phyloP scores from a whole-genome alignment of 2,797 vertebrate species.

The Ptychobarbus kaznakovi region DNA sequence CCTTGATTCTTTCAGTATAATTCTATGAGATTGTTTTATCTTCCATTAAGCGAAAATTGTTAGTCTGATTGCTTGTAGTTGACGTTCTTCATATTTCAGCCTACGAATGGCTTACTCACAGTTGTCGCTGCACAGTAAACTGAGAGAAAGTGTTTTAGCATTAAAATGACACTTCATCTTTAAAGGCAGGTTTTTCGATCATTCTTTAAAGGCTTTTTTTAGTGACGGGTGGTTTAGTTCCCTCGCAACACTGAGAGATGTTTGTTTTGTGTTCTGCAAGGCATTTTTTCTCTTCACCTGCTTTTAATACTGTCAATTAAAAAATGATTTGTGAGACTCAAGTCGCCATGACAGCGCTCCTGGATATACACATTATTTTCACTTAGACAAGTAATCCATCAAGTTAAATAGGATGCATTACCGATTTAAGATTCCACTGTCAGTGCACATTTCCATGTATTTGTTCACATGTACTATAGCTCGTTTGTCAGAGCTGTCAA shows the following conservation, averaged over 20 bases:
- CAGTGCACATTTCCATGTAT: constrained; percentile 31
- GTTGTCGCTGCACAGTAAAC: neutral
- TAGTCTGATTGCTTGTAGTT: neutral
- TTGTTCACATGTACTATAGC: constrained; percentile 27
- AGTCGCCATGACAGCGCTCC: constrained; percentile 43
- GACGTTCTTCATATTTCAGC: neutral
- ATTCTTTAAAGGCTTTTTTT: constrained; percentile 36
- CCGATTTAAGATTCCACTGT: constrained; percentile 22
- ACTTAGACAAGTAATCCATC: constrained; percentile 55
- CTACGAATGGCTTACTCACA: neutral
- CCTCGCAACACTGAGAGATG: constrained; percentile 20
- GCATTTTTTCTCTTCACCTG: constrained; percentile 39
- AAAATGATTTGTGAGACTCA: constrained; percentile 63
- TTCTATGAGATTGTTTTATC: neutral
- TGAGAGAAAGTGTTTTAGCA: constrained; percentile 2
- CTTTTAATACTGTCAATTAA: constrained; percentile 60
- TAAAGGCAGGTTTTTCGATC: constrained; percentile 26
- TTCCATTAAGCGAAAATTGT: neutral
- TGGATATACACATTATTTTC: constrained; percentile 47
- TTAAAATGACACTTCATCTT: constrained; percentile 29
- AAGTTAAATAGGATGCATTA: constrained; percentile 50
- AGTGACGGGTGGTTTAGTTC: constrained; percentile 44
- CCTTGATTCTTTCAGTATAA: neutral
- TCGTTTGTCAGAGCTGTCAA: neutral
- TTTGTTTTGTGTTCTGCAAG: constrained; percentile 50